Evolutionary conservation across 2,113 vertebrate genomes (phyloP).

Genomic region (Vanacampus margaritifer): DNA sequence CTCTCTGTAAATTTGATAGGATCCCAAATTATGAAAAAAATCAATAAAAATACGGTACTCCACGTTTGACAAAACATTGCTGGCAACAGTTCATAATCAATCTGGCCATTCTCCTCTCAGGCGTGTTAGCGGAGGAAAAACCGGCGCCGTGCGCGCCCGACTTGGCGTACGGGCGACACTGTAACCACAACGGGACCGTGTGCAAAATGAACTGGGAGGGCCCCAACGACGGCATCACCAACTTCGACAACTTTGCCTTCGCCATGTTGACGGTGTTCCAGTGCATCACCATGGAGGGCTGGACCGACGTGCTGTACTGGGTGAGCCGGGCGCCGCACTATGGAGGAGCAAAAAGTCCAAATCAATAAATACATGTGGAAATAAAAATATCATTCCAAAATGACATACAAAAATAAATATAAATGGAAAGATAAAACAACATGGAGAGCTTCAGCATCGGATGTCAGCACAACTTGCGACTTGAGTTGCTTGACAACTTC

Average conservation of each 20-base stretch:
- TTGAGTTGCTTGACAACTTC: no score
- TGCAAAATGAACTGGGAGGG: conserved; percentile 90
- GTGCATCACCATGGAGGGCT: conserved; percentile 99
- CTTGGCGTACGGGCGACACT: conserved; percentile 85
- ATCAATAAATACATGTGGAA: no score
- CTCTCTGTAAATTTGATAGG: not conserved
- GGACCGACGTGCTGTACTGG: conserved; percentile 98
- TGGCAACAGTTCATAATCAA: not conserved
- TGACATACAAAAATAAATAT: no score
- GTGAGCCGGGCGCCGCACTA: conserved; percentile 76
- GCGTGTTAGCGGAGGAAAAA: conserved; percentile 76
- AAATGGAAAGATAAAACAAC: no score
- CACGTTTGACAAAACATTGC: no score
- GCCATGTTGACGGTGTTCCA: conserved; percentile 99
- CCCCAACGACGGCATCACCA: conserved; percentile 95
- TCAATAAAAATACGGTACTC: no score
- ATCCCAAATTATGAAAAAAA: not conserved
- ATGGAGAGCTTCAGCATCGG: no score
- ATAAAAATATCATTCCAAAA: no score
- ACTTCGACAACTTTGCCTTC: conserved; percentile 99
- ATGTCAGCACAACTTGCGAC: no score
- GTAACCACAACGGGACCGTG: conserved; percentile 77
- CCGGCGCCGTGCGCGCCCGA: conserved; percentile 87
- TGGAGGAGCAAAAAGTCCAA: no score
- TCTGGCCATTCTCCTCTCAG: conserved; percentile 30